Base-by-base conservation (phyloP, 2,888 invertebrate species). In the Stenodema calcarata region DNA sequence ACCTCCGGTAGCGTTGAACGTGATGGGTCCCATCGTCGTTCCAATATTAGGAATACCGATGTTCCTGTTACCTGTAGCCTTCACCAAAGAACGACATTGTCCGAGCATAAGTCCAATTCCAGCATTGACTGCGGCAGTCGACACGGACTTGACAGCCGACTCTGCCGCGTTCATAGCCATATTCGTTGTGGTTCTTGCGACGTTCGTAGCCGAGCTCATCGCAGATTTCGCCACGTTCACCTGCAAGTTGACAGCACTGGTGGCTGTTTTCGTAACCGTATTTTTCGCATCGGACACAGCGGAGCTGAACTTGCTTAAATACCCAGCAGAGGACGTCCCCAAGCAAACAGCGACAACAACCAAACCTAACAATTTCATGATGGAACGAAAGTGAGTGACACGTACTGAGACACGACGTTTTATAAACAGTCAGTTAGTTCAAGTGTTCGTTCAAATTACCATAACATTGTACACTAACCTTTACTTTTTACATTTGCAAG, bases 1-100 rank as follows among this genome's bases (percentile, higher is more conserved):
- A 6, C 86, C 86, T 50, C 30, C 27, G 28, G 78, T 86, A 54
- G 86, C 86, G 50, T 62, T 79, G 27, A 86, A 50, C 9, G 41
- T 18, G 42, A 54, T 30, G 12, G 85, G 85, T 28, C 50, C 75
- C 18, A 50, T 23, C 7, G 18, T 54, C 14, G 14, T 9, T 9
- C n/a, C n/a, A 9, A 76, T 18, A 30, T 75, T 50, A 7, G 76
- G 76, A 16, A 85, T 69, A 14, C n/a, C 12, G 6, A 85, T 30
- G 9, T 30, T 41, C 14, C n/a, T 35, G 28, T 47, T 44, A n/a
- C 28, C 30, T 11, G 30, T 76, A 6, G n/a, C 47, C 23, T 27
- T 50, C 28, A 76, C 85, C 18, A 85, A 16, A 1, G 7, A 12
- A 6, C 41, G 23, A 27, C 30, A 50, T 35, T 75, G 47, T 9